Base-by-base conservation (phyloP, 2,797 vertebrate genomes). In the Aphelocoma californica region DNA sequence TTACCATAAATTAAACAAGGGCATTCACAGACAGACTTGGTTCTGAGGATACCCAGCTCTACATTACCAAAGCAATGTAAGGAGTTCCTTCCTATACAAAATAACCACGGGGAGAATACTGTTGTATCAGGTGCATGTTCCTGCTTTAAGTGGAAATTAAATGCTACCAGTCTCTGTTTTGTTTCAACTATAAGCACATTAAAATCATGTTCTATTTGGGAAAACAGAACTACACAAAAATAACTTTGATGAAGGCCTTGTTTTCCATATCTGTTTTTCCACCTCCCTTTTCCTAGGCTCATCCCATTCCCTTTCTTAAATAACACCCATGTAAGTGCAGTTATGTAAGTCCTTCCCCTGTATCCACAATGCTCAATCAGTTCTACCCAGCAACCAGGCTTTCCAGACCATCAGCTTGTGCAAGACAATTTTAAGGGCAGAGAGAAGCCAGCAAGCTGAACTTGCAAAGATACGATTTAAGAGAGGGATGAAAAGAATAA, bases 1-100 rank as follows among this genome's bases (percentile, higher is more conserved):
- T 3, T 26, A 14, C 61, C 2, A 0, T 3, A 60, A 66, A 20
- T 31, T n/a, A 40, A 8, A 45, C 26, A 14, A 42, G 13, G 58
- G 12, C 29, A 69, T 17, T 50, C 32, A 42, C 29, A n/a, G 70
- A 62, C 21, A 81, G 50, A 45, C 23, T 2, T 32, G n/a, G 38
- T 47, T 85, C 56, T 45, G 20, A 81, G 61, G 32, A 48, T 53
- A 51, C 13, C 47, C 31, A 60, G 44, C 21, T 36, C 17, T 26
- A n/a, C n/a, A 42, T 11, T 42, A 84, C 28, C 29, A 69, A 38
- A 66, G 51, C 48, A 64, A 24, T 2, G 14, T 10, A 70, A 70
- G 31, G n/a, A 88, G 80, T 25, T 77, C 69, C 60, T 56, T 36
- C 29, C n/a, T 3, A 24, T 3, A 44, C 38, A 85, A 58, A 84